Conservation (phyloP, 1,140 invertebrate species). For the Ladona fulva region DNA sequence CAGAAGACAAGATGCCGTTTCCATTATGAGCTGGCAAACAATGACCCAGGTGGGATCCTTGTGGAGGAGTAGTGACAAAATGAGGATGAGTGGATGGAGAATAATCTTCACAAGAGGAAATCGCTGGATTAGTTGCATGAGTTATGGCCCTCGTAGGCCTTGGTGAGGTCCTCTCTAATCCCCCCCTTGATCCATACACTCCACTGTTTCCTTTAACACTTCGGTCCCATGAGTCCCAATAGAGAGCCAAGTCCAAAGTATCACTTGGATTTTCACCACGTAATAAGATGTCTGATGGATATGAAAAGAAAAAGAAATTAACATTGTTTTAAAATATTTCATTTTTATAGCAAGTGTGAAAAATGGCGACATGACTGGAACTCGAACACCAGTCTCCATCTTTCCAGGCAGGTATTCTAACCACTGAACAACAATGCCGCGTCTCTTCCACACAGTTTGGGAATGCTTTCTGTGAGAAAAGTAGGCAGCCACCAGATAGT, state of each 20-base stretch:
- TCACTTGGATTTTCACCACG: constrained; percentile 40
- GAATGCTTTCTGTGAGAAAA: too few relatives aligned
- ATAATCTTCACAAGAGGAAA: constrained; percentile 26
- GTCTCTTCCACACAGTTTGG: too few relatives aligned
- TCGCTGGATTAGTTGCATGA: constrained; percentile 18
- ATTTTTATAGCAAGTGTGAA: too few relatives aligned
- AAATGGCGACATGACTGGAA: too few relatives aligned
- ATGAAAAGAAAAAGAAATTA: too few relatives aligned
- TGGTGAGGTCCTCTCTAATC: background rate
- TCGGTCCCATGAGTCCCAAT: constrained; percentile 90
- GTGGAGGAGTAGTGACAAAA: constrained; percentile 21
- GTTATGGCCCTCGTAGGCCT: background rate
- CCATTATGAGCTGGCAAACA: background rate
- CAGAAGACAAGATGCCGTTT: constrained; percentile 25
- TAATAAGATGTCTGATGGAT: constrained; percentile 48
- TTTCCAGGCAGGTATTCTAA: too few relatives aligned
- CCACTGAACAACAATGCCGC: too few relatives aligned
- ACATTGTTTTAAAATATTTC: too few relatives aligned
- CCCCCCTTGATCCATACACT: background rate
- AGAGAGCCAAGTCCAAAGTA: constrained; percentile 53
- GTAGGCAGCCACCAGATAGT: too few relatives aligned
- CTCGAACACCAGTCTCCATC: too few relatives aligned
- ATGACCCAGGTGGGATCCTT: constrained; percentile 16
- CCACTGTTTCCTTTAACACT: constrained; percentile 30
- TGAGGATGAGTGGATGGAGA: constrained; percentile 25